Evolutionary conservation across 1,140 invertebrate species (phyloP), one percentile per base, ranked within the genome.

Genomic region (Micrasema longulum): DNA sequence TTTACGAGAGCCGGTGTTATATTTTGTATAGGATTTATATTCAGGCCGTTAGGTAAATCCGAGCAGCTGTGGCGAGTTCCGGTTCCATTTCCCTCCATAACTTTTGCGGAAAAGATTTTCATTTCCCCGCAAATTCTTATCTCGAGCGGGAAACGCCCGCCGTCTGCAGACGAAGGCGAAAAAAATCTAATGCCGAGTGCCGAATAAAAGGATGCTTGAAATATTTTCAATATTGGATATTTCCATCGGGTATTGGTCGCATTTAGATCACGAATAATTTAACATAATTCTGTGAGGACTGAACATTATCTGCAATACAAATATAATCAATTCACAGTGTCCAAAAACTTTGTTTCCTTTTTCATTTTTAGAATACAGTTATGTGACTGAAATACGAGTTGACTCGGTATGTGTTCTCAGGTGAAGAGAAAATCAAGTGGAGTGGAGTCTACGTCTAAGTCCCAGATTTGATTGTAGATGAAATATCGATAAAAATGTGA

Each of bases 191-290:
- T 47, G 11, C 45, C 16, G 14, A 66, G 31, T 11, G 12, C 12
- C 18, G 26, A 23, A 63, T 22, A 63, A 70, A 35, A 50, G 2
- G 64, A 14, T 26, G 57, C 41, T 35, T 52, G 69, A 71, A 71
- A 71, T 64, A 71, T 71, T 48, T 26, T 64, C 57, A 63, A 70
- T 64, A 64, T 71, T 47, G 35, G 53, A 71, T 35, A 47, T 68
- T 45, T 43, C 11, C 23, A 31, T 14, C 53, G 67, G 55, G 26
- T 69, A 60, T 69, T 31, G 53, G 53, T 62, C 9, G 68, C 66
- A 50, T 36, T 48, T 22, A 16, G 20, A 16, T 14, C 31, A n/a
- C 48, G 57, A 71, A 71, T 71, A 71, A 64, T 62, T 71, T 71
- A 64, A 55, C 69, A 71, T 71, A 65, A 38, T 26, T 14, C 26